Percentiles rank a stretch among this genome's conserved stretches.
These are phyloP conservation scores for Acromyrmex echinatior DNA, from an alignment of 1,140 invertebrate species.

Conservation along the genomic window DNA sequence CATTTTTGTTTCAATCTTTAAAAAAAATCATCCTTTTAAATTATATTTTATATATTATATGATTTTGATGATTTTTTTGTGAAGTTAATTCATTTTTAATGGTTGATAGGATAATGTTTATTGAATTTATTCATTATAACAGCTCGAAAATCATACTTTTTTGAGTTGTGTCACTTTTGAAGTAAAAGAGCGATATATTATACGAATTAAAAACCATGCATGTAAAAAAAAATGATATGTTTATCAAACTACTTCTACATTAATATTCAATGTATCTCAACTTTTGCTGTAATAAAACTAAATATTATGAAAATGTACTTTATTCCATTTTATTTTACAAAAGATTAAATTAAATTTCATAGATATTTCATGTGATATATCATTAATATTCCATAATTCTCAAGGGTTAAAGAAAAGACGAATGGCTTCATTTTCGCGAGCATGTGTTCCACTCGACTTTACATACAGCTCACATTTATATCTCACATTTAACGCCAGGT, in stretches of 20 bases:
- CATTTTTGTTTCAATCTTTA: too few relatives aligned
- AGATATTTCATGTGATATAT: not conserved
- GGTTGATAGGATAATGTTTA: too few relatives aligned
- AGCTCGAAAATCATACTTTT: too few relatives aligned
- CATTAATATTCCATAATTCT: not conserved
- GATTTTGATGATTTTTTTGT: too few relatives aligned
- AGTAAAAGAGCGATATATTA: too few relatives aligned
- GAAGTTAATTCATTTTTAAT: too few relatives aligned
- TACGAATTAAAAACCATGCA: not conserved
- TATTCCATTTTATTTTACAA: not conserved
- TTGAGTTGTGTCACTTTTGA: too few relatives aligned
- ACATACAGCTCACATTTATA: not conserved
- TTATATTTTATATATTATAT: too few relatives aligned
- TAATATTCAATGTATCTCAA: not conserved
- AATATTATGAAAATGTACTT: constrained; percentile 5
- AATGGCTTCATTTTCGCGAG: not conserved
- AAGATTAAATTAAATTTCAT: not conserved
- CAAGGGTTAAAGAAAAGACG: not conserved
- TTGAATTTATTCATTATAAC: too few relatives aligned
- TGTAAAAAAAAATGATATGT: not conserved
- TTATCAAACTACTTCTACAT: not conserved
- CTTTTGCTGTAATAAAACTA: not conserved
- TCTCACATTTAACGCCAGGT: not conserved
- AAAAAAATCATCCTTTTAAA: too few relatives aligned
- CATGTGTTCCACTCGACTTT: not conserved